These are phyloP conservation scores for Wasmannia auropunctata DNA, from an alignment of 1,140 invertebrate genomes.

Conservation along the genomic window DNA sequence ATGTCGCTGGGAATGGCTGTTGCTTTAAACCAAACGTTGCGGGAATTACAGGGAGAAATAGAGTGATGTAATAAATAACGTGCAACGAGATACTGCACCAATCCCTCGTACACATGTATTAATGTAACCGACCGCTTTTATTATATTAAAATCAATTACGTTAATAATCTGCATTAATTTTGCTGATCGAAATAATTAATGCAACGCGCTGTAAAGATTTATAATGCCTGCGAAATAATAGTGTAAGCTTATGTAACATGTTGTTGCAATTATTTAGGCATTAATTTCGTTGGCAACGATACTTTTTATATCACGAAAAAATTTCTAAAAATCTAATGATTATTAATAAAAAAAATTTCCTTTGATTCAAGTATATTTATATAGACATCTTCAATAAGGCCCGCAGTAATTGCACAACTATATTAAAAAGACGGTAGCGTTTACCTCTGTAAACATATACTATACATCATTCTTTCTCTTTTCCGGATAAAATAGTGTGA, in stretches of 20 bases:
- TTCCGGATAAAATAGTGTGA: background rate
- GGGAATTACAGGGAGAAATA: conserved; percentile 5
- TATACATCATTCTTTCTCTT: background rate
- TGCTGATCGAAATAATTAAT: background rate
- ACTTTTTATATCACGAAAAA: background rate
- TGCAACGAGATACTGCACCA: background rate
- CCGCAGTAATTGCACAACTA: background rate
- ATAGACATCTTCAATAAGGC: background rate
- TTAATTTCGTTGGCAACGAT: background rate
- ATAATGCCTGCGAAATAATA: background rate
- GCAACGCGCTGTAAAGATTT: background rate
- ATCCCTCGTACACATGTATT: background rate
- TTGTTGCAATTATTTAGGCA: background rate
- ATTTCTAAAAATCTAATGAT: background rate
- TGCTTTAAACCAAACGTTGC: conserved; percentile 51
- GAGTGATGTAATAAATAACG: conserved; percentile 31
- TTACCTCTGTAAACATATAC: background rate
- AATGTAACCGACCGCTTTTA: background rate
- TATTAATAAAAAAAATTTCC: background rate
- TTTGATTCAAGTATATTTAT: background rate
- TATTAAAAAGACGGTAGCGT: background rate
- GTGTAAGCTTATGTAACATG: background rate
- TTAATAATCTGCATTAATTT: background rate
- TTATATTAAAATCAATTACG: background rate
- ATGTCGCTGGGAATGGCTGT: conserved; percentile 29